phyloP scores from a whole-genome alignment of 2,888 invertebrate species.

The Reticulitermes lucifugus region DNA sequence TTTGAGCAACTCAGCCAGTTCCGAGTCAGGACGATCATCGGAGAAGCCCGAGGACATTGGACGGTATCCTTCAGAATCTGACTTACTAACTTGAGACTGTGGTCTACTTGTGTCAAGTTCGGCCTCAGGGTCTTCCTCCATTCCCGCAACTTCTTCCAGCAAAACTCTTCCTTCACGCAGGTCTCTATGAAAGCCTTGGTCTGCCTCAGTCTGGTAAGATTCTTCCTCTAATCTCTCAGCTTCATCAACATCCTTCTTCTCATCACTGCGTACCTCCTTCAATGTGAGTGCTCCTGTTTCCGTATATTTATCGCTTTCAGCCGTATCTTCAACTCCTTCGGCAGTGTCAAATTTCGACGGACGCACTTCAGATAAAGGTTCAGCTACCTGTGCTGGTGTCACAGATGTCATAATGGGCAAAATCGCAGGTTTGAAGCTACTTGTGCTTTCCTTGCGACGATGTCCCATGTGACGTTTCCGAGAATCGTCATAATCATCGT shows the following conservation, averaged over 20 bases:
- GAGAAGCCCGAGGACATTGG: slow-evolving; percentile 62
- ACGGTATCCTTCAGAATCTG: slow-evolving; percentile 60
- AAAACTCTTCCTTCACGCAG: slow-evolving; percentile 61
- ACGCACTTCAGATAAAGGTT: slow-evolving; percentile 54
- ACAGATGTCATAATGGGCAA: slow-evolving; percentile 53
- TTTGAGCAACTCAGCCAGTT: slow-evolving; percentile 61
- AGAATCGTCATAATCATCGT: slow-evolving; percentile 61
- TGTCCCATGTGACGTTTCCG: slow-evolving; percentile 64
- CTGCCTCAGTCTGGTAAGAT: slow-evolving; percentile 64
- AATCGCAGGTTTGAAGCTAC: slow-evolving; percentile 58
- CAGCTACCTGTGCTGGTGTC: slow-evolving; percentile 13
- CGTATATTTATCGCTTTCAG: slow-evolving; percentile 62
- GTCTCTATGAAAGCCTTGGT: slow-evolving; percentile 63
- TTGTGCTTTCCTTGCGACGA: slow-evolving; percentile 69
- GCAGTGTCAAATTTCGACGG: slow-evolving; percentile 54
- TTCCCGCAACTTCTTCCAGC: slow-evolving; percentile 56
- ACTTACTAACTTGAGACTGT: slow-evolving; percentile 60
- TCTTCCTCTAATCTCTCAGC: slow-evolving; percentile 60
- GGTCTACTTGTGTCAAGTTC: slow-evolving; percentile 65
- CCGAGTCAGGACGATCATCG: slow-evolving; percentile 63
- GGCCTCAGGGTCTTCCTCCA: slow-evolving; percentile 61
- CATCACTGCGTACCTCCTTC: slow-evolving; percentile 64
- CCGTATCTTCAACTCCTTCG: slow-evolving; percentile 57
- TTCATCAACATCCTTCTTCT: slow-evolving; percentile 65
- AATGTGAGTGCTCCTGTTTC: slow-evolving; percentile 59